Percentiles rank a stretch among this genome's conserved stretches.
Evolutionary conservation across 2,888 invertebrate species (phyloP).

Genomic region (Cheilosia scutellata): DNA sequence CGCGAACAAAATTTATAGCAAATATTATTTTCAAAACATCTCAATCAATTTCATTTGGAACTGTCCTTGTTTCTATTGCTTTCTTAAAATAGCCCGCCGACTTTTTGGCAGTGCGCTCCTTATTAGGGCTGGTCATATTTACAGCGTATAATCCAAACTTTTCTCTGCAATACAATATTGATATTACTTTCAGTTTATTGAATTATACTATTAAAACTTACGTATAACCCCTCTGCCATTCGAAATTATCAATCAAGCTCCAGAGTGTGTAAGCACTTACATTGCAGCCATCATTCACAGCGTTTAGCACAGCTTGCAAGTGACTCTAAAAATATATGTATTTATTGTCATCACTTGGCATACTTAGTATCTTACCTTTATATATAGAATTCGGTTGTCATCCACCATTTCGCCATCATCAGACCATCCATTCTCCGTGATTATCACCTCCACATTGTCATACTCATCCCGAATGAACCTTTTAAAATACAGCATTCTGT

Average conservation of each 20-base stretch:
- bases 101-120: slow-evolving; percentile 87
- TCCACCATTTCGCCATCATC: slow-evolving; percentile 83
- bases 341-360: too few species aligned
- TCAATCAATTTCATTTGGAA: slow-evolving; percentile 16
- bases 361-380: slow-evolving; percentile 78
- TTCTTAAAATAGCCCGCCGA: slow-evolving; percentile 86
- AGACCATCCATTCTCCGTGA: slow-evolving; percentile 87
- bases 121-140: slow-evolving; percentile 86
- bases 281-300: slow-evolving; percentile 79
- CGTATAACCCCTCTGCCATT: slow-evolving; percentile 81
- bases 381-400: slow-evolving; percentile 81
- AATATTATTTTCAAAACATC: neutral
- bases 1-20: neutral
- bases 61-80: slow-evolving; percentile 82
- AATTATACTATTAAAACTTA: slow-evolving; percentile 69
- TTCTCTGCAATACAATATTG: slow-evolving; percentile 83
- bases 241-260: slow-evolving; percentile 82
- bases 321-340: slow-evolving; percentile 81
- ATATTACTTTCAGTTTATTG: neutral
- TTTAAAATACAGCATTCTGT: slow-evolving; percentile 55
- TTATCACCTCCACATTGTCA: slow-evolving; percentile 85
- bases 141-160: slow-evolving; percentile 89
- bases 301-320: slow-evolving; percentile 79
- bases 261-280: slow-evolving; percentile 79
- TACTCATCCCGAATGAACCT: slow-evolving; percentile 86